phyloP scores from a whole-genome alignment of 2,888 invertebrate genomes.

The Gymnoscelis rufifasciata region DNA sequence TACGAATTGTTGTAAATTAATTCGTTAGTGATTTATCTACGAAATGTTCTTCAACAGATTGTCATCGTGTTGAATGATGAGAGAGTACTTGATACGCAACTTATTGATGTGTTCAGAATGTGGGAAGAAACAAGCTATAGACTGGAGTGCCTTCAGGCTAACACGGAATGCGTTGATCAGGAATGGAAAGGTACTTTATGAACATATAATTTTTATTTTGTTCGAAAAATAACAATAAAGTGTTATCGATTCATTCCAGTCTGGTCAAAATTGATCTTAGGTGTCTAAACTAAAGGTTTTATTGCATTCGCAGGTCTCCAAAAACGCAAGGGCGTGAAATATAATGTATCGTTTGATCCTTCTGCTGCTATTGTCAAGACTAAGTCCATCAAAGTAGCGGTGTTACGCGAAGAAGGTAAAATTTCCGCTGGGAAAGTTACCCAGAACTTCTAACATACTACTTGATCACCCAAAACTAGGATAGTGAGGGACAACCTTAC shows the following conservation, averaged over 20 bases:
- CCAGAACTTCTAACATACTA: no score
- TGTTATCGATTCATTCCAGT: no score
- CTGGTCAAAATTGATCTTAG: no score
- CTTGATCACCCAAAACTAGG: no score
- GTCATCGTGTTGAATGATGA: constrained; percentile 79
- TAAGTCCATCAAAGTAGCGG: constrained; percentile 86
- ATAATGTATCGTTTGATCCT: constrained; percentile 85
- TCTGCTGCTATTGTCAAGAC: constrained; percentile 71
- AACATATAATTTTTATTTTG: no score
- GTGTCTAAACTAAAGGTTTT: no score
- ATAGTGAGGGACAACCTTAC: no score
- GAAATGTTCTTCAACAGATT: constrained; percentile 55
- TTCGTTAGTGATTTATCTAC: no score
- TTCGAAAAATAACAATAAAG: no score
- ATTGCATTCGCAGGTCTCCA: constrained; percentile 67
- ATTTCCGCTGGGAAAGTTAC: no score
- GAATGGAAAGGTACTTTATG: constrained; percentile 83
- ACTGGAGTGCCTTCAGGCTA: constrained; percentile 91
- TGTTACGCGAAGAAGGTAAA: constrained; percentile 94
- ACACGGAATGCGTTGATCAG: constrained; percentile 86
- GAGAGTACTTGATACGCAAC: constrained; percentile 79
- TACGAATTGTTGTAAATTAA: no score
- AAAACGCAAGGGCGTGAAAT: constrained; percentile 84
- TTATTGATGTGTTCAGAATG: constrained; percentile 85
- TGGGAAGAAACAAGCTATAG: constrained; percentile 98